Percentiles rank a stretch among this genome's conserved stretches.
Evolutionary conservation across 2,113 vertebrate genomes (phyloP).

Genomic region (Tichodroma muraria): DNA sequence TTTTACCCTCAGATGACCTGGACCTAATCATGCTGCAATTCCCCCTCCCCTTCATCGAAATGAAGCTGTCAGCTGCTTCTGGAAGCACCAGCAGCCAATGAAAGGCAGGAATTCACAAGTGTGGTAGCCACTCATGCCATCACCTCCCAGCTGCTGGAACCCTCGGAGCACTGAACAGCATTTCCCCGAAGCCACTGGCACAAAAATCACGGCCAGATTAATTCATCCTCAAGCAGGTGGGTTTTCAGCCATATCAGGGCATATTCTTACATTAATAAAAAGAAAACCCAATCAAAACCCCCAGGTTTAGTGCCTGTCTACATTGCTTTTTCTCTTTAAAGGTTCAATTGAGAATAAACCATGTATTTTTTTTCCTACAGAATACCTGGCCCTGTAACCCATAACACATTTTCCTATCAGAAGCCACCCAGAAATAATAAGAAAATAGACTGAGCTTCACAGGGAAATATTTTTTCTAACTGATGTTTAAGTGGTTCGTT

Average conservation of each 20-base stretch:
- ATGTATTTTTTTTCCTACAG: rapidly evolving
- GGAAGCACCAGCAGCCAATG: not conserved
- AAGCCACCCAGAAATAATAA: not conserved
- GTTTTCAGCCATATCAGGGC: not conserved
- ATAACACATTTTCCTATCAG: not conserved
- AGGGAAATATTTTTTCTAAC: not conserved
- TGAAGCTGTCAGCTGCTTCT: not conserved
- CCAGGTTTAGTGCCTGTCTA: not conserved
- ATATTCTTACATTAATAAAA: not conserved
- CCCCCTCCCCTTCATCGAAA: not conserved
- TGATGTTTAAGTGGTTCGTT: not conserved
- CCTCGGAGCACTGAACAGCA: not conserved
- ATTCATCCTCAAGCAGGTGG: not conserved
- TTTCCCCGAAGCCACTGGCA: not conserved
- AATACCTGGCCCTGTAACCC: not conserved
- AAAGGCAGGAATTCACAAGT: not conserved
- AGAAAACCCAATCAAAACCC: rapidly evolving
- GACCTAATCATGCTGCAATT: not conserved
- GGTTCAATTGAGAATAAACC: not conserved
- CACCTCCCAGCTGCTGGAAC: not conserved
- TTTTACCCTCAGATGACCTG: not conserved
- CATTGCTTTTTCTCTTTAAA: not conserved
- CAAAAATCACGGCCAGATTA: not conserved
- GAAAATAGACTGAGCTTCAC: not conserved
- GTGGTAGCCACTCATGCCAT: not conserved